A percentile compares a stretch with the other conserved stretches of the same genome.
These are phyloP conservation scores for Mimumesa dahlbomi DNA, from an alignment of 2,888 invertebrate species.

Conservation along the genomic window DNA sequence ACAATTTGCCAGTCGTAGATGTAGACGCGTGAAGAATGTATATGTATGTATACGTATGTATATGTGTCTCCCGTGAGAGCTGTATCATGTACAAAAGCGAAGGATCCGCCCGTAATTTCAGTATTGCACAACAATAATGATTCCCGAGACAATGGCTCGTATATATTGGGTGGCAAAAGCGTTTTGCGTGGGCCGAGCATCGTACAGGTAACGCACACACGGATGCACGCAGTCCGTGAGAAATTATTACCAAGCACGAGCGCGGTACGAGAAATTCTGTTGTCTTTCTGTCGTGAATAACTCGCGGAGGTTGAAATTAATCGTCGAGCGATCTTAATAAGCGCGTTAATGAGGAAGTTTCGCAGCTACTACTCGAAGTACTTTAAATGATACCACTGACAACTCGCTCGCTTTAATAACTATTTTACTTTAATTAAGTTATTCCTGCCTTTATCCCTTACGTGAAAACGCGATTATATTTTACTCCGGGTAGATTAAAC, in stretches of 20 bases:
- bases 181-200: conserved; percentile 65
- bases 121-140: conserved; percentile 68
- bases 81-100: conserved; percentile 52
- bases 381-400: conserved; percentile 45
- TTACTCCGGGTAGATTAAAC: too few species aligned
- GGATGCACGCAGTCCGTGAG: conserved; percentile 33
- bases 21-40: conserved; percentile 7
- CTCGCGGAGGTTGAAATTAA: conserved; percentile 56
- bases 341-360: conserved; percentile 61
- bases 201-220: conserved; percentile 45
- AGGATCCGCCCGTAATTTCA: conserved; percentile 64
- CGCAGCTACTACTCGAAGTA: conserved; percentile 19
- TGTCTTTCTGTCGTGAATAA: conserved; percentile 55
- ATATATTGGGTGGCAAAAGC: conserved; percentile 72
- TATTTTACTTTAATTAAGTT: conserved; percentile 52
- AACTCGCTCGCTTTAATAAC: conserved; percentile 47
- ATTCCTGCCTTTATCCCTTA: neutral
- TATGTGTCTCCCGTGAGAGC: conserved; percentile 46
- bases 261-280: conserved; percentile 55
- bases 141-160: conserved; percentile 70
- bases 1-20: conserved; percentile 49
- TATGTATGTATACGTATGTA: too few species aligned
- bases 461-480: neutral
- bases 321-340: conserved; percentile 60
- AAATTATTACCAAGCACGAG: conserved; percentile 33